Base-by-base conservation (phyloP, 53 echinoderm and acorn worm species). In the Henricia sp. region DNA sequence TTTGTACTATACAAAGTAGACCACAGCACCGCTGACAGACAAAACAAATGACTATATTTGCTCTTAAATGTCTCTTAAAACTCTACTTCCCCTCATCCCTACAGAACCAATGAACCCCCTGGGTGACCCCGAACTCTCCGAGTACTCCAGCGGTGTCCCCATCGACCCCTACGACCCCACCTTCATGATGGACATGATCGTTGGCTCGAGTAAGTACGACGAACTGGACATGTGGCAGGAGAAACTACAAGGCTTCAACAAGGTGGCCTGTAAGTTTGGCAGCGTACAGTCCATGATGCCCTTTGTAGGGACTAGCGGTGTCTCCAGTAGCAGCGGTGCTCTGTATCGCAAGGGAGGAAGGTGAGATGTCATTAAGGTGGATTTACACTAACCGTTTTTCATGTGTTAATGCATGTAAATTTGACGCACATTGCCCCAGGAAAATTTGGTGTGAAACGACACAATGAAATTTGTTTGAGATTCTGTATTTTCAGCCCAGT, bases 131-230 rank as follows among this genome's bases (percentile, higher is more conserved):
- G 80, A 80, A 33, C 64, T 80, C 13, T 62, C 80, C 4, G 86
- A 86, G 21, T 86, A 72, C 33, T 44, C 76, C 40, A 53, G 37
- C 14, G 68, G 67, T 24, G 35, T 38, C 14, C 68, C 76, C 21
- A 21, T 48, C 6, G 75, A 86, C 38, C 75, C 76, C 19, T 75
- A 67, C 29, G 75, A 74, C 35, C 67, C 66, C 52, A 67, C 66
- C 67, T 86, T 67, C 52, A 76, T 75, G 68, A 52, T 65, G 48
- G 72, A 89, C 40, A 41, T 84, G 65, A 64, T 63, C 65, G 73
- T 63, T 50, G 84, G 84, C 30, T 88, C 88, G 20, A 57, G 64
- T 10, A 84, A 89, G 63, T 89, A 89, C 67, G 83, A 89, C 2
- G 86, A 86, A 4, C 30, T 84, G 38, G 84, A 84, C 59, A 73